phyloP scores from a whole-genome alignment of 2,888 invertebrate genomes.

The Hydropsyche betteni region DNA sequence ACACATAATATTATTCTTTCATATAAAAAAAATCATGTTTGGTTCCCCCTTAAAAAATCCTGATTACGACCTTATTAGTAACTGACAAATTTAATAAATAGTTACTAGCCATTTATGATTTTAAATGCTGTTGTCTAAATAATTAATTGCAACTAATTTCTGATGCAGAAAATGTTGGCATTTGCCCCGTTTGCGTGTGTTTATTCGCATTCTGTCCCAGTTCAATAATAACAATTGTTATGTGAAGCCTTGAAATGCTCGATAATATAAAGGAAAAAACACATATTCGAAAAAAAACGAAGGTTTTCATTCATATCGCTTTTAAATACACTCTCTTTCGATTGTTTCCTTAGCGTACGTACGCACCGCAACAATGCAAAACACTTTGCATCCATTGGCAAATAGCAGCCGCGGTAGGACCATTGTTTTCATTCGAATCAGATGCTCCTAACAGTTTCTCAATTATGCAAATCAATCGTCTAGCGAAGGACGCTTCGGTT shows the following conservation, averaged over 20 bases:
- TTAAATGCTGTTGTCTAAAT: background rate
- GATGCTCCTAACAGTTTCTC: background rate
- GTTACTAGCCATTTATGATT: background rate
- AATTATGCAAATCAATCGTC: conserved; percentile 7
- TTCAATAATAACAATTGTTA: conserved; percentile 12
- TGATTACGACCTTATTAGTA: too few species aligned
- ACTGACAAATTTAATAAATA: too few species aligned
- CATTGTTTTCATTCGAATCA: conserved; percentile 15
- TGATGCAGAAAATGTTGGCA: background rate
- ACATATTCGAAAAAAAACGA: conserved; percentile 10
- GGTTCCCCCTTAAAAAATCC: too few species aligned
- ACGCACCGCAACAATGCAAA: conserved; percentile 34
- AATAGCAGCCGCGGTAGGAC: conserved; percentile 3
- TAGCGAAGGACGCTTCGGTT: conserved; percentile 16
- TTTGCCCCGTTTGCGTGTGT: background rate
- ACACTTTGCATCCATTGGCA: conserved; percentile 38
- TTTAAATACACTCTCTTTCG: conserved; percentile 8
- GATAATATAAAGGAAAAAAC: background rate
- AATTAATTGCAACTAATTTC: background rate
- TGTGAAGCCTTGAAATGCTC: conserved; percentile 27
- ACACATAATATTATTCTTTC: too few species aligned
- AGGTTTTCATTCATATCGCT: background rate
- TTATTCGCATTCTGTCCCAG: background rate
- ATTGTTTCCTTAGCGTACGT: conserved; percentile 29
- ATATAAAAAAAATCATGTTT: too few species aligned